Percentiles rank a stretch among this genome's conserved stretches.
These are phyloP conservation scores for Ceyx melanurus DNA, from an alignment of 2,113 vertebrate species.

Conservation along the genomic window DNA sequence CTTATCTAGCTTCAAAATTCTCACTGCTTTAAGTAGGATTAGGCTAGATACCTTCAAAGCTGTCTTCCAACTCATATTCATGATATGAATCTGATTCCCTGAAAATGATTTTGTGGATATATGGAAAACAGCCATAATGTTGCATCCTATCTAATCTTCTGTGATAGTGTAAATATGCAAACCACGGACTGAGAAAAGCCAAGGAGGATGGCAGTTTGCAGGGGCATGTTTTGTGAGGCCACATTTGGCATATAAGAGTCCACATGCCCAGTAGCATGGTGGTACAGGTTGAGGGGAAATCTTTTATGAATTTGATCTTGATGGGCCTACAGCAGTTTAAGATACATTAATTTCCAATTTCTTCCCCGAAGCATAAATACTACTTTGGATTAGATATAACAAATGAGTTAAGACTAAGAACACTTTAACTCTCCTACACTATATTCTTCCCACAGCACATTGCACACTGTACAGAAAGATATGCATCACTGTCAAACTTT, in stretches of 20 bases:
- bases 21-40: neutral
- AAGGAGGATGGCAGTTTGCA: neutral
- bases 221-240: neutral
- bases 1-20: neutral
- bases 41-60: neutral
- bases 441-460: neutral
- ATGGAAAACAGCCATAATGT: neutral
- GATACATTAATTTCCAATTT: neutral
- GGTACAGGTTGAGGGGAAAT: neutral
- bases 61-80: neutral
- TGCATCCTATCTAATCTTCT: neutral
- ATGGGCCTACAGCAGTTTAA: neutral
- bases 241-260: neutral
- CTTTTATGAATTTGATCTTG: neutral
- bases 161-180: neutral
- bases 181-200: neutral
- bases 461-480: neutral
- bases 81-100: neutral
- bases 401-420: neutral
- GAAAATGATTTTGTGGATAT: neutral
- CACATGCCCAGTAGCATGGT: accelerated
- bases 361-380: neutral
- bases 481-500: neutral
- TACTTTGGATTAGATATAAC: neutral
- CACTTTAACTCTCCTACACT: neutral